Evolutionary conservation across 2,888 invertebrate species (phyloP), one percentile per base, ranked within the genome.

Genomic region (Selenia dentaria): DNA sequence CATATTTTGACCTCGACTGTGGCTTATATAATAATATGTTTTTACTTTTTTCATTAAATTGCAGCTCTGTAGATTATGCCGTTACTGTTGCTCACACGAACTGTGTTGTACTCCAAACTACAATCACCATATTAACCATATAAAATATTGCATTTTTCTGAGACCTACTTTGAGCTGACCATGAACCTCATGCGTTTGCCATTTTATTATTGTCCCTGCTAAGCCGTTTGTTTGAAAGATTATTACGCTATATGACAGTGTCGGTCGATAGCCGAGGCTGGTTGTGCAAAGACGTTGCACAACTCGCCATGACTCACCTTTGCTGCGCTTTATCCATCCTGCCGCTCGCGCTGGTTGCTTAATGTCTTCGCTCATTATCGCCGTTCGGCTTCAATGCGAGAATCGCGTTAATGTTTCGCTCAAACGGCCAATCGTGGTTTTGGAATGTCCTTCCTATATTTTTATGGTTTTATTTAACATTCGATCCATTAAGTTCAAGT

Each of bases 261-360:
- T 60, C 65, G 48, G 52, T n/a, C 58, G 64, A 74, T 72, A 69
- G 67, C 70, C 63, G 49, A 57, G 69, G 62, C 70, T 71, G 73
- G 77, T 84, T 85, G 80, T 83, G 85, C 77, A 79, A 83, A 82
- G 62, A 57, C 56, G 62, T 89, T 88, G 78, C 86, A 79, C 79
- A 86, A 88, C 59, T 39, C 51, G 57, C 62, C 60, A 71, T 88
- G 85, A 86, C 74, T 87, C 87, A 86, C 79, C 69, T 68, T 52
- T 62, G 64, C 69, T 70, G 74, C 67, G 73, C 75, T 75, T 79
- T 79, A 76, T 77, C 72, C 72, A 74, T 75, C 73, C 70, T 70
- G 71, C 63, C 60, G 59, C 8, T 22, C 16, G 2, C 16, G 4
- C 61, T 54, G 57, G 62, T 84, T 81, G 74, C 81, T 74, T 72